Evolutionary conservation across 2,113 vertebrate genomes (phyloP).

Genomic region (Pollachius pollachius): DNA sequence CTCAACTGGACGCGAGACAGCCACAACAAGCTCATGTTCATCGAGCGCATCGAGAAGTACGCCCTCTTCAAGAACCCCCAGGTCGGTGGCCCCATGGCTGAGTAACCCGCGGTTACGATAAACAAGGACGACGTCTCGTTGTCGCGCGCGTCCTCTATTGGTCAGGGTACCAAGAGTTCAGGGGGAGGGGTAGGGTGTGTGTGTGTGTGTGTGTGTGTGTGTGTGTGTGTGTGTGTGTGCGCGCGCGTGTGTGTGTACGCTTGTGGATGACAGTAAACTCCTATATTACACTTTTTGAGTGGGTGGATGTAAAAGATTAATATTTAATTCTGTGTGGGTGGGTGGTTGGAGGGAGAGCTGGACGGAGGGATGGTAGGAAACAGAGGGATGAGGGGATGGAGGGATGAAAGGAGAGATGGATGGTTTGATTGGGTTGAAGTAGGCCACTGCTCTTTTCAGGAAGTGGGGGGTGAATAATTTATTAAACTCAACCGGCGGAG

Average conservation of each 20-base stretch:
- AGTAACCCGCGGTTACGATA: not conserved
- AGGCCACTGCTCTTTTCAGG: conserved; percentile 50
- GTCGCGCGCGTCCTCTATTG: too few relatives aligned
- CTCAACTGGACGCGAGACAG: conserved; percentile 98
- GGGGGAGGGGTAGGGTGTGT: too few relatives aligned
- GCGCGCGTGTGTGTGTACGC: too few relatives aligned
- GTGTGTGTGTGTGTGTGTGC: too few relatives aligned
- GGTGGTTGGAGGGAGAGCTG: too few relatives aligned
- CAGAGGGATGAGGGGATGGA: too few relatives aligned
- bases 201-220: too few relatives aligned
- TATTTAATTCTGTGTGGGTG: too few relatives aligned
- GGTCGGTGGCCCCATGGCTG: conserved; percentile 60
- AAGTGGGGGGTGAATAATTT: conserved; percentile 62
- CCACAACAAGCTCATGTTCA: conserved; percentile 97
- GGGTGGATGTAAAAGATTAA: not conserved
- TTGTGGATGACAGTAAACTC: not conserved
- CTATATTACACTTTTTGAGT: not conserved
- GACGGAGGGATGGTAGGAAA: too few relatives aligned
- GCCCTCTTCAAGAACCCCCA: conserved; percentile 98
- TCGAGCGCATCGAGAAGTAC: conserved; percentile 96
- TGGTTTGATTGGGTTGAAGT: conserved; percentile 41
- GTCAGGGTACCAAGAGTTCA: too few relatives aligned
- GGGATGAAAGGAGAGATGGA: too few relatives aligned
- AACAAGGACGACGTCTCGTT: too few relatives aligned
- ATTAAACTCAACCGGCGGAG: conserved; percentile 45